Evolutionary conservation across 2,797 vertebrate genomes (phyloP), one percentile per base, ranked within the genome.

Genomic region (Epinephelus malabaricus): DNA sequence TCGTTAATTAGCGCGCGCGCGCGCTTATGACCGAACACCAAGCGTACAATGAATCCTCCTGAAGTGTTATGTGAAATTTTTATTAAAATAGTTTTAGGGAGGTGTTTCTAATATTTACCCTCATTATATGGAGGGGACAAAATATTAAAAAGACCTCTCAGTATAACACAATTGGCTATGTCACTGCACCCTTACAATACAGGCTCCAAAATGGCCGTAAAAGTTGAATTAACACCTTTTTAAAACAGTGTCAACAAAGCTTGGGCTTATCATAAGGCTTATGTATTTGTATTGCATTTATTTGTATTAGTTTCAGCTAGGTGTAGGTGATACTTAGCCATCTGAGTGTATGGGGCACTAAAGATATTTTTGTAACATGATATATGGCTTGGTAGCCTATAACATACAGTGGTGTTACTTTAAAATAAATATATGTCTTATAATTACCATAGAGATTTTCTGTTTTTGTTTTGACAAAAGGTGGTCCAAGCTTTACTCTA

Each of bases 71-170:
- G 14, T 38, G 54, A 8, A 40, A 12, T 23, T 46, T 46, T 56
- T 34, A 8, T 17, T 51, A 19, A 50, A 50, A 55, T 2, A 47
- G 4, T 61, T 61, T 54, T 4, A n/a, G 12, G 1, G 27, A 55
- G 40, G 15, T 45, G 30, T 4, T 12, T 45, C 14, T 21, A 17
- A 49, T 62, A 46, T 61, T 17, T 58, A 3, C 10, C 0, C 7
- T 67, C 21, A n/a, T 0, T 25, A 47, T 51, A 34, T 5, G 3
- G 0, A 0, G 3, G 4, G 4, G 1, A n/a, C 5, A 11, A 25
- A 50, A 51, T 63, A 58, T 72, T 30, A 50, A 18, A 76, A 76
- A 61, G 34, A 49, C 4, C 18, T 71, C 19, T 21, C 15, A 10
- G 23, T 34, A 12, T 4, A 34, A 30, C 25, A 64, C 25, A 45